A percentile compares a stretch with the other conserved stretches of the same genome.
phyloP scores from a whole-genome alignment of 2,888 invertebrate genomes.

The Hesperia comma region DNA sequence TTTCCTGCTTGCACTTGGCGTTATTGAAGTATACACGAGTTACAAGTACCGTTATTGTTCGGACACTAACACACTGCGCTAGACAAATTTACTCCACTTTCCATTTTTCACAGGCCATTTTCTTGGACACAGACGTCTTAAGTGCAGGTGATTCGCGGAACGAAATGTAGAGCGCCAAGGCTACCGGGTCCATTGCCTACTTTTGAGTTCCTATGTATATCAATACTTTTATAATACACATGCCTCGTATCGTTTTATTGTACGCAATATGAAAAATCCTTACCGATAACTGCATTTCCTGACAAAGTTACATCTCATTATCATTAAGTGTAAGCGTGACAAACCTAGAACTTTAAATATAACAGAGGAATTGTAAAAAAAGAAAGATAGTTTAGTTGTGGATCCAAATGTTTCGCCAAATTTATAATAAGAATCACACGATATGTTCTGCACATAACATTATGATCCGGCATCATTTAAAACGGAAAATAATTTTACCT shows the following conservation, averaged over 20 bases:
- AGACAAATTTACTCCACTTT: conserved; percentile 81
- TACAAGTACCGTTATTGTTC: conserved; percentile 65
- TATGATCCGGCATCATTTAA: too few species aligned
- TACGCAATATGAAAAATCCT: too few species aligned
- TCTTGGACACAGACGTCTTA: conserved; percentile 65
- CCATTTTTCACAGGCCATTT: conserved; percentile 79
- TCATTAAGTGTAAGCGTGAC: too few species aligned
- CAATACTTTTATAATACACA: conserved; percentile 33
- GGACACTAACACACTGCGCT: conserved; percentile 72
- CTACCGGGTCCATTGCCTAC: conserved; percentile 63
- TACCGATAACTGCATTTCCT: too few species aligned
- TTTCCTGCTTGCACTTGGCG: conserved; percentile 58
- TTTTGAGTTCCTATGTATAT: conserved; percentile 64
- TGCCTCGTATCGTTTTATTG: neutral
- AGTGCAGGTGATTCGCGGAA: conserved; percentile 71
- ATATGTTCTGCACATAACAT: too few species aligned
- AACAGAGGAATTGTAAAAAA: too few species aligned
- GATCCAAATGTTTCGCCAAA: too few species aligned
- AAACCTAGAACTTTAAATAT: too few species aligned
- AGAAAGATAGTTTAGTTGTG: too few species aligned
- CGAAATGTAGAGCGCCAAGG: conserved; percentile 66
- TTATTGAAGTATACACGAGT: conserved; percentile 51
- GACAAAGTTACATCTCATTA: too few species aligned
- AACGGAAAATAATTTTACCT: too few species aligned
- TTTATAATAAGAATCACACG: too few species aligned